phyloP scores from a whole-genome alignment of 2,888 invertebrate genomes.

The Xestia c-nigrum region DNA sequence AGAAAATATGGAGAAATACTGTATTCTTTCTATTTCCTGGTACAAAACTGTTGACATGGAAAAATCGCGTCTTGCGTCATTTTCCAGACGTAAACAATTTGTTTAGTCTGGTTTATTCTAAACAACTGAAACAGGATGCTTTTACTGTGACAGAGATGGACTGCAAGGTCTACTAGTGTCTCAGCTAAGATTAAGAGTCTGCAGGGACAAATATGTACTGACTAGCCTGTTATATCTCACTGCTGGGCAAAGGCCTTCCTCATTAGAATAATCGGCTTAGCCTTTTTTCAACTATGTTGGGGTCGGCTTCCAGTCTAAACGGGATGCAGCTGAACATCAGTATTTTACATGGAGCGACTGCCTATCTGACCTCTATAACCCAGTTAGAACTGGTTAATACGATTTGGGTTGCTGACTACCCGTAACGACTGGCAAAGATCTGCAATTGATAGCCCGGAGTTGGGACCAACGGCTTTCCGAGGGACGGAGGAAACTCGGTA shows the following conservation, averaged over 20 bases:
- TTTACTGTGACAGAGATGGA: background rate
- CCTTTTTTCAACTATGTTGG: background rate
- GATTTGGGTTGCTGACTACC: background rate
- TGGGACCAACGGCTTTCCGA: background rate
- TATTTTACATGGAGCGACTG: background rate
- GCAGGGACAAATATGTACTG: background rate
- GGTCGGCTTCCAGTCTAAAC: background rate
- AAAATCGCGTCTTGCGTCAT: constrained; percentile 5
- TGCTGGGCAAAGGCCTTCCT: background rate
- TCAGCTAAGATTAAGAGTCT: background rate
- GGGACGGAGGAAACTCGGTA: background rate
- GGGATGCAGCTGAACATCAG: background rate
- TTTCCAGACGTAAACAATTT: constrained; percentile 20
- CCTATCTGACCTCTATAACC: background rate
- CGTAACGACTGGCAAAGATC: background rate
- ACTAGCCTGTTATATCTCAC: background rate
- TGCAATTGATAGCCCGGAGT: background rate
- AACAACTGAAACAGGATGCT: background rate
- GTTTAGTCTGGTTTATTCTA: constrained; percentile 17
- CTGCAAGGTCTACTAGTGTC: background rate
- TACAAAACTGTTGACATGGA: background rate
- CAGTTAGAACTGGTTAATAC: background rate
- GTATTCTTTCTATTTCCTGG: background rate
- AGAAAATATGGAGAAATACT: background rate
- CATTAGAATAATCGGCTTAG: background rate